Evolutionary conservation across 1,140 invertebrate genomes (phyloP).

Genomic region (Microplitis mediator): DNA sequence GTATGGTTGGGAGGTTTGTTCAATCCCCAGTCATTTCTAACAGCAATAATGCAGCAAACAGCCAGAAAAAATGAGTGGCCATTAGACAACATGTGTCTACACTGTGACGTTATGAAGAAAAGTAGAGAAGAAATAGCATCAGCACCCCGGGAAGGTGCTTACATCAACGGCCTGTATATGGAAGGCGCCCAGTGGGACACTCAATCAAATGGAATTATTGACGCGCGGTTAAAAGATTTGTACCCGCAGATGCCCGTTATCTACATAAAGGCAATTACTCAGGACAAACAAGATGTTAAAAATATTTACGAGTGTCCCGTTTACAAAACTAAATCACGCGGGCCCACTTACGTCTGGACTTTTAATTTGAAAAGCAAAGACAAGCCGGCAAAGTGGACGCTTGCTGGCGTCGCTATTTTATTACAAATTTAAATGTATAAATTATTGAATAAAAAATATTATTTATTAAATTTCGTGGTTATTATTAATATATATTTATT

Average conservation of each 20-base stretch:
- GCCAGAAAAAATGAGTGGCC: conserved; percentile 95
- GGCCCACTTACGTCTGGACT: conserved; percentile 94
- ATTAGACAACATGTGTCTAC: conserved; percentile 92
- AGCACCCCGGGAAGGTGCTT: conserved; percentile 88
- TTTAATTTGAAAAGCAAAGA: conserved; percentile 92
- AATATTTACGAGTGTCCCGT: conserved; percentile 93
- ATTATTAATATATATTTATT: not conserved
- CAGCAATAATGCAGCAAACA: conserved; percentile 96
- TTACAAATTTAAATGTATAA: conserved; percentile 68
- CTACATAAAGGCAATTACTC: conserved; percentile 82
- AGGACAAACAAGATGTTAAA: conserved; percentile 86
- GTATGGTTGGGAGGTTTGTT: conserved; percentile 95
- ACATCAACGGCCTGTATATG: conserved; percentile 89
- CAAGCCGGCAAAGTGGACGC: conserved; percentile 87
- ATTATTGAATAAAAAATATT: not conserved
- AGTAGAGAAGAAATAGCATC: conserved; percentile 82
- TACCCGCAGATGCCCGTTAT: conserved; percentile 92
- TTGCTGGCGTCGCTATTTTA: conserved; percentile 89
- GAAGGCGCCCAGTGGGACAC: conserved; percentile 93
- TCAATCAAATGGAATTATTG: conserved; percentile 75
- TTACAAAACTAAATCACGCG: conserved; percentile 87
- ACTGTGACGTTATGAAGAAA: conserved; percentile 94
- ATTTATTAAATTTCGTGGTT: no score
- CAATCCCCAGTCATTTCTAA: conserved; percentile 95
- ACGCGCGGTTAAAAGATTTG: conserved; percentile 87